Base-by-base conservation (phyloP, 2,888 invertebrate genomes). In the Tinea pellionella region DNA sequence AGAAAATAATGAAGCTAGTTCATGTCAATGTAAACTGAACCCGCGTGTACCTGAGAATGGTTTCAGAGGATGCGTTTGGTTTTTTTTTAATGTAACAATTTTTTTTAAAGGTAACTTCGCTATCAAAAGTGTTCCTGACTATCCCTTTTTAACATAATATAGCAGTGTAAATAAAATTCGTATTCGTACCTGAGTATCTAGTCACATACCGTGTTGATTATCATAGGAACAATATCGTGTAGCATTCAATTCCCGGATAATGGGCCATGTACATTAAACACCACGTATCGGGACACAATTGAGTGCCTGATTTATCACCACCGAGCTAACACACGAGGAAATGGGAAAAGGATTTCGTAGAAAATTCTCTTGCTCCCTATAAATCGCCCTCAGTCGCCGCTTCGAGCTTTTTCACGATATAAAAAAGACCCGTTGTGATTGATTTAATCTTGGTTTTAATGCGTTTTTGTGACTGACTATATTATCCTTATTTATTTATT, bases 281-380 rank as follows among this genome's bases (percentile, higher is more conserved):
- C 42, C 59, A 59, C 59, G 59, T 59, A 59, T 69, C 71, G 70
- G 68, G 72, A 73, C 68, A 72, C 81, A 81, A 81, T 78, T 74
- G 76, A 70, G 65, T 61, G 66, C 63, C 74, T 80, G 81, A 81
- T 80, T 81, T 81, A 81, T 80, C 68, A 75, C 66, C 43, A 41
- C 67, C 70, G 78, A 79, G 75, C 73, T 73, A 59, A 57, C 58
- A 51, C 32, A 16, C 16, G 61, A 59, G 60, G 55, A 53, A 70
- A 74, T 74, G 75, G 74, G 71, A 74, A 76, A 77, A 74, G 77
- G 76, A 77, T 77, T 78, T 74, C 56, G 56, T 57, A 37, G 57
- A 47, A 61, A 61, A 61, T 53, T 60, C 60, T 53, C 53, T 18
- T 32, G n/a, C 41, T 53, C 47, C 60, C 61, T 32, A 61, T 61